phyloP scores from a whole-genome alignment of 2,113 vertebrate species.

The Tonatia bakeri region DNA sequence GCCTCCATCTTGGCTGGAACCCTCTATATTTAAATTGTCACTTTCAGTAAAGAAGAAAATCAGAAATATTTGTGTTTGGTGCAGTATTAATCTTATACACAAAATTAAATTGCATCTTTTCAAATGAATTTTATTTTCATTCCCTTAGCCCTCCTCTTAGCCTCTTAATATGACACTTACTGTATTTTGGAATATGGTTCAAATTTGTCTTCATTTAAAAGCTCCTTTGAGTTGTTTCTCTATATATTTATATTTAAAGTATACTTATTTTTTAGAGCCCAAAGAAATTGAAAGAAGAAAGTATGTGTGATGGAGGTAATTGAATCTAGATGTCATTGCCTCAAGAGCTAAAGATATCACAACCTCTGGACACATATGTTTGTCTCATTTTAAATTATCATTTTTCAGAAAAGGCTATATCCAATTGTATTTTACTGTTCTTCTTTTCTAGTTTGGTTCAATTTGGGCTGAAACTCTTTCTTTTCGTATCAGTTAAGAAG shows the following conservation, averaged over 20 bases:
- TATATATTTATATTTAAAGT: constrained; percentile 33
- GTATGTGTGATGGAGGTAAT: neutral
- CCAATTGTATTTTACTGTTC: neutral
- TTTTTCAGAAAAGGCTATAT: constrained; percentile 19
- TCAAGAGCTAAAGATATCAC: neutral
- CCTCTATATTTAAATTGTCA: neutral
- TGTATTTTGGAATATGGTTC: neutral
- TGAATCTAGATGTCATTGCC: neutral
- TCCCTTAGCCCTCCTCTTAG: neutral
- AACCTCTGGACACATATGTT: neutral
- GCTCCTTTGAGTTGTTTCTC: neutral
- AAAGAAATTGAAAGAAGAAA: neutral
- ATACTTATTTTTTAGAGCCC: neutral
- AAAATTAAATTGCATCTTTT: constrained; percentile 4
- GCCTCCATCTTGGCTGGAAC: too few relatives aligned
- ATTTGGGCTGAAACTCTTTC: neutral
- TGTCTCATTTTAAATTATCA: neutral
- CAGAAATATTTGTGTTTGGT: constrained; percentile 19
- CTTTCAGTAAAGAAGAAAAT: constrained; percentile 17
- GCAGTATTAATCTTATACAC: neutral
- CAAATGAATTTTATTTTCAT: constrained; percentile 34
- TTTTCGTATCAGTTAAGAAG: neutral
- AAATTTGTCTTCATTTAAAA: constrained; percentile 31
- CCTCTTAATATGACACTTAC: neutral
- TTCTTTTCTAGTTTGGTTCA: constrained; percentile 2